phyloP scores from a whole-genome alignment of 2,113 vertebrate genomes.

The Hyla sarda region DNA sequence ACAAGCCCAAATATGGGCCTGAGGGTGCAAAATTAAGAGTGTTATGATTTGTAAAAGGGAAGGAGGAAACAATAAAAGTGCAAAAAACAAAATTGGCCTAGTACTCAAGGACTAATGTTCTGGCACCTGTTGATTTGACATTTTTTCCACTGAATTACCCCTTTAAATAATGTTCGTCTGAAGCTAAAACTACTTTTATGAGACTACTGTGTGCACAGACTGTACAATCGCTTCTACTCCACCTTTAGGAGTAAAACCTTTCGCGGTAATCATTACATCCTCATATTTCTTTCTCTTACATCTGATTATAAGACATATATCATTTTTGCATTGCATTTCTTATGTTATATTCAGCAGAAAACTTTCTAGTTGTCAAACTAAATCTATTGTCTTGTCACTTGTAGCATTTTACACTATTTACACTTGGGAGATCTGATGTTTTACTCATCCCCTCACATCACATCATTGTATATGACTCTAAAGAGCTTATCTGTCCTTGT shows the following conservation, averaged over 20 bases:
- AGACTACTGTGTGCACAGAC: background rate
- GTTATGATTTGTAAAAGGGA: too few species aligned
- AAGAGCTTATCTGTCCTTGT: conserved; percentile 27
- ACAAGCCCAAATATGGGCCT: too few species aligned
- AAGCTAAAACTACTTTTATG: too few species aligned
- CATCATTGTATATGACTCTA: conserved; percentile 21
- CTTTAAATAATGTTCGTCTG: too few species aligned
- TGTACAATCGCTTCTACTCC: background rate
- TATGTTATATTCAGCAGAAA: background rate
- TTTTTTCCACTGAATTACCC: too few species aligned
- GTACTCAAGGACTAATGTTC: too few species aligned
- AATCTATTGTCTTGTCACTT: conserved; percentile 13
- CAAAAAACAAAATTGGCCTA: too few species aligned
- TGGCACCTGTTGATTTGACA: too few species aligned
- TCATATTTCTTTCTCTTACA: background rate
- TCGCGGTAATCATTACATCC: background rate
- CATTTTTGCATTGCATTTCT: background rate
- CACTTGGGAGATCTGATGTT: conserved; percentile 12
- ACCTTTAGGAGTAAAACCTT: background rate
- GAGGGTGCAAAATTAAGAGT: too few species aligned
- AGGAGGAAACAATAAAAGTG: too few species aligned
- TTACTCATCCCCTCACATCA: conserved; percentile 4
- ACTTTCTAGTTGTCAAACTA: background rate
- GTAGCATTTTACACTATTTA: conserved; percentile 22
- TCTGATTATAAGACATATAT: background rate